phyloP scores from a whole-genome alignment of 2,797 vertebrate species.

The Hoplostethus atlanticus region DNA sequence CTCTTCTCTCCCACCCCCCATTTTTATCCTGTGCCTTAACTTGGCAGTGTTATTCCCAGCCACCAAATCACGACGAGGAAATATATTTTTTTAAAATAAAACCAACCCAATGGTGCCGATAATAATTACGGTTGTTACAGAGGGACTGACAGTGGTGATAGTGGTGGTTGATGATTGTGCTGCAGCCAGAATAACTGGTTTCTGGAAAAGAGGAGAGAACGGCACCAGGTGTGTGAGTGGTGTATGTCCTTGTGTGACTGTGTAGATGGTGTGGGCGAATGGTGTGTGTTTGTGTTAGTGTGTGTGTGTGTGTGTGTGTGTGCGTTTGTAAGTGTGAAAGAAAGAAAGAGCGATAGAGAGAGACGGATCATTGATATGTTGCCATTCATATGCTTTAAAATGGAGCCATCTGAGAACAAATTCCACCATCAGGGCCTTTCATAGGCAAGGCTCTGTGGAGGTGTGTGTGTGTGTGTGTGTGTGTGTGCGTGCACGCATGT shows the following conservation, averaged over 20 bases:
- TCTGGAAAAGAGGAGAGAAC: conserved; percentile 44
- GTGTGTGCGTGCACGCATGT: conserved; percentile 24
- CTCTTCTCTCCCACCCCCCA: conserved; percentile 36
- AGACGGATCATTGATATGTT: conserved; percentile 74
- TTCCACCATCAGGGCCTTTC: conserved; percentile 77
- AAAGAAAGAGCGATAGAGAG: conserved; percentile 46
- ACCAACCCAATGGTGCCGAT: conserved; percentile 67
- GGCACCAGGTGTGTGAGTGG: conserved; percentile 62
- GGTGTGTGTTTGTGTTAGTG: background rate
- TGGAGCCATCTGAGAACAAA: conserved; percentile 78
- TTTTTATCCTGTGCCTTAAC: conserved; percentile 75
- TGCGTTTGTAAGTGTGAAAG: conserved; percentile 35
- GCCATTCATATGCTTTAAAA: conserved; percentile 81
- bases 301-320: conserved; percentile 11
- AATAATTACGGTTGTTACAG: conserved; percentile 69
- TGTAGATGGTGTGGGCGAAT: background rate
- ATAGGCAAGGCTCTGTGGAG: conserved; percentile 65
- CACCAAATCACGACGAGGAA: conserved; percentile 61
- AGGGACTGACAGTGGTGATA: conserved; percentile 47
- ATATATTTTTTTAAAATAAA: conserved; percentile 26
- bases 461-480: conserved; percentile 47
- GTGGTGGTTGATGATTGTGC: conserved; percentile 57
- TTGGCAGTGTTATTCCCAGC: conserved; percentile 64
- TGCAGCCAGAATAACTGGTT: conserved; percentile 57
- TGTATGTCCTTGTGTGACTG: conserved; percentile 34